Evolutionary conservation across 2,113 vertebrate species (phyloP).

Genomic region (Rutilus rutilus): DNA sequence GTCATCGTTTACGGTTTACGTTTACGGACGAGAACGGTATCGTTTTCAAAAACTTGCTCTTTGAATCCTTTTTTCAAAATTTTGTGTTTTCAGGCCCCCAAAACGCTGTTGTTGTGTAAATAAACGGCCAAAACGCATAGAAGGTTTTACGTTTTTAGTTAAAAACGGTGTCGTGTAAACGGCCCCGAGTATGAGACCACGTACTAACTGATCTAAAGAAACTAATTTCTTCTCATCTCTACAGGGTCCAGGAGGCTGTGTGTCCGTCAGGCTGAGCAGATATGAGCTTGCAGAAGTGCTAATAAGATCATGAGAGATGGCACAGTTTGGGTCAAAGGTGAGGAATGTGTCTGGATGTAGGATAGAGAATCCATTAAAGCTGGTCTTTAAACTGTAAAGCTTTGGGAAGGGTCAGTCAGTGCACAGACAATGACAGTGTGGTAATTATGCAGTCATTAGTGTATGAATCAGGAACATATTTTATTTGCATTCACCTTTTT

Average conservation of each 20-base stretch:
- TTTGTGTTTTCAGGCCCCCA: too few relatives aligned
- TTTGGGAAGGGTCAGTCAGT: slow-evolving; percentile 20
- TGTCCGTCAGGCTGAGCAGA: background rate
- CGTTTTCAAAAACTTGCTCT: too few relatives aligned
- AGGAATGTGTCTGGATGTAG: background rate
- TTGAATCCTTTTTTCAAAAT: too few relatives aligned
- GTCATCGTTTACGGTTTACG: too few relatives aligned
- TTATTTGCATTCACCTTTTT: background rate
- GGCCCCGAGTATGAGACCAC: too few relatives aligned
- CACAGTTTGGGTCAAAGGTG: slow-evolving; percentile 30
- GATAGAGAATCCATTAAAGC: slow-evolving; percentile 27
- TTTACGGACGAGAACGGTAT: too few relatives aligned
- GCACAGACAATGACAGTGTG: background rate
- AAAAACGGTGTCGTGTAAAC: too few relatives aligned
- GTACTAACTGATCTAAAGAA: background rate
- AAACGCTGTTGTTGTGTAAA: too few relatives aligned
- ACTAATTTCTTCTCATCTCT: background rate
- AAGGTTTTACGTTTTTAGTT: too few relatives aligned
- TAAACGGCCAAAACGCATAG: too few relatives aligned
- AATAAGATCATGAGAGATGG: slow-evolving; percentile 34
- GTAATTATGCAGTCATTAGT: background rate
- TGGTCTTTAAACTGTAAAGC: slow-evolving; percentile 5
- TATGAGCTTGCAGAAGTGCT: slow-evolving; percentile 13
- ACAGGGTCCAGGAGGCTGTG: background rate
- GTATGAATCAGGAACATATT: background rate